Base-by-base conservation (phyloP, 2,888 invertebrate species). In the Pardosa pseudoannulata region DNA sequence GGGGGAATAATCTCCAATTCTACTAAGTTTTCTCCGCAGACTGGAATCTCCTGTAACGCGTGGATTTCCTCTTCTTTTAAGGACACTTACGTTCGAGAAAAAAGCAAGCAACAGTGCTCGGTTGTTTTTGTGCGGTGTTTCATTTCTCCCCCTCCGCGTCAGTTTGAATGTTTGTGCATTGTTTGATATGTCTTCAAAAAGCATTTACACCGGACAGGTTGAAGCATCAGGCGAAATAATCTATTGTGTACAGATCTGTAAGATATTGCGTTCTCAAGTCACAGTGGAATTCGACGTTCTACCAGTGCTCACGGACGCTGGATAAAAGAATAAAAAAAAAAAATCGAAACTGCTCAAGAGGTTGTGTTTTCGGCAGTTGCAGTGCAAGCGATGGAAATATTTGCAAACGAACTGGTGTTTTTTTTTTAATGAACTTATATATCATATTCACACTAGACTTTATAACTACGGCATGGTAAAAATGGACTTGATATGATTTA, bases 401-500 rank as follows among this genome's bases (percentile, higher is more conserved):
- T 19, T 56, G 56, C 23, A 56, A 56, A 56, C 1, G 23, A 56
- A 46, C 36, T 36, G 56, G 23, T 1, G n/a, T 23, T 56, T 23
- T 56, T 56, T 23, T 56, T 23, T 56, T 1, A 56, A 23, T 23
- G 23, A 23, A 56, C 9, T 36, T 36, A n/a, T n/a, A n/a, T 13
- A 46, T 56, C 23, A 56, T 56, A 56, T 23, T 56, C 56, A 56
- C 56, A 56, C 56, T 6, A 56, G 56, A 56, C 56, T 56, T 23
- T 56, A 5, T 23, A 5, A 56, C 3, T 56, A 11, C 11, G 56
- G 56, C 56, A 56, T 56, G 56, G 56, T 56, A 56, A 56, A n/a
- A 56, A 19, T 56, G 23, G 56, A 56, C 56, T 56, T 23, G 2
- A n/a, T 46, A 46, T 46, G 16, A 46, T 16, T 46, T 46, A 7